phyloP scores from a whole-genome alignment of 1,140 invertebrate genomes.

The Papilio aristodemus region DNA sequence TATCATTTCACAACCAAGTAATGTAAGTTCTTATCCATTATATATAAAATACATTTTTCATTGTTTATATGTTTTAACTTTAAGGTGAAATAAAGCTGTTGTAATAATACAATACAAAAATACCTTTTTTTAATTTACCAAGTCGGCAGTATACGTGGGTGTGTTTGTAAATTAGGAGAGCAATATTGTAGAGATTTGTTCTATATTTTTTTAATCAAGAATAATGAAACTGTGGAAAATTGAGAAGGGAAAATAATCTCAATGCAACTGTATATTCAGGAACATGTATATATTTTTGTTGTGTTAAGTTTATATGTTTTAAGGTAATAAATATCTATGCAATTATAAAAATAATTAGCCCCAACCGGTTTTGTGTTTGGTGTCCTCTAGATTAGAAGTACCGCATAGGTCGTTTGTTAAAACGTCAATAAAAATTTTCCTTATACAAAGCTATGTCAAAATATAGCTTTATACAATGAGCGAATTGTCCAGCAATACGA shows the following conservation, averaged over 20 bases:
- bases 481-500: neutral
- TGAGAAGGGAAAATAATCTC: neutral
- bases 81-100: neutral
- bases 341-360: neutral
- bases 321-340: too few relatives aligned
- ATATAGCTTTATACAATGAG: neutral
- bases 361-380: neutral
- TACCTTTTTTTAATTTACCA: neutral
- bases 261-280: neutral
- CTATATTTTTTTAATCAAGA: neutral
- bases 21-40: too few relatives aligned
- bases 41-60: too few relatives aligned
- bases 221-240: neutral
- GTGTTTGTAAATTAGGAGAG: neutral
- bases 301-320: too few relatives aligned
- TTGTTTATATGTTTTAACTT: too few relatives aligned
- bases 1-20: too few relatives aligned
- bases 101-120: neutral
- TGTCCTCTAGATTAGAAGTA: neutral
- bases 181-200: neutral
- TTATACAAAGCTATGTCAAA: neutral
- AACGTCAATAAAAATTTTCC: neutral
- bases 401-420: neutral
- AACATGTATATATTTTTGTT: neutral
- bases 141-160: neutral